phyloP scores from a whole-genome alignment of 2,888 invertebrate genomes.

The Lasioglossum figueresi region DNA sequence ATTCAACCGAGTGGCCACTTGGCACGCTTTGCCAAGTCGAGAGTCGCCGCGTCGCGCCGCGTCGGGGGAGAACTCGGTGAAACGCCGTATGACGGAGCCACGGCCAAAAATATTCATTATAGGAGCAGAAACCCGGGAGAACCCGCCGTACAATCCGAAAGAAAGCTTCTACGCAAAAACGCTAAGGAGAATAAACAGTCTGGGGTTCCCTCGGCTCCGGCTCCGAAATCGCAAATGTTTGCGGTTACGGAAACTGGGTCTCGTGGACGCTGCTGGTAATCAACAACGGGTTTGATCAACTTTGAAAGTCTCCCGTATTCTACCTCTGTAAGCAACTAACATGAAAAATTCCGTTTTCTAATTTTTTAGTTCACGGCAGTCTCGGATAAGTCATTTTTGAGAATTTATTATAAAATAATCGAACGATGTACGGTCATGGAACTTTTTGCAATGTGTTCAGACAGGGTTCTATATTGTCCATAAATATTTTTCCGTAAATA shows the following conservation, averaged over 20 bases:
- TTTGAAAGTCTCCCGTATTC: too few species aligned
- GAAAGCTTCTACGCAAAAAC: constrained; percentile 5
- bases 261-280: neutral
- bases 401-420: too few species aligned
- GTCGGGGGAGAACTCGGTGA: constrained; percentile 21
- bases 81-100: constrained; percentile 32
- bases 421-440: too few species aligned
- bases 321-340: too few species aligned
- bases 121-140: neutral
- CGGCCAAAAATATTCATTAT: constrained; percentile 52
- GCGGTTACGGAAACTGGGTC: neutral
- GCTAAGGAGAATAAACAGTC: neutral
- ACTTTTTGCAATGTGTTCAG: too few species aligned
- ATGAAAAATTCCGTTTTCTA: too few species aligned
- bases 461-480: too few species aligned
- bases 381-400: neutral
- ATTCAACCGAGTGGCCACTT: constrained; percentile 63
- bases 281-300: neutral
- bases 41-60: neutral
- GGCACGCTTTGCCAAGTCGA: constrained; percentile 55
- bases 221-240: neutral
- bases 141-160: neutral
- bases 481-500: neutral
- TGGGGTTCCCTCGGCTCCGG: neutral
- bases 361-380: too few species aligned